Conservation (phyloP, 2,797 vertebrate genomes). For the Sebastes vulpes region DNA sequence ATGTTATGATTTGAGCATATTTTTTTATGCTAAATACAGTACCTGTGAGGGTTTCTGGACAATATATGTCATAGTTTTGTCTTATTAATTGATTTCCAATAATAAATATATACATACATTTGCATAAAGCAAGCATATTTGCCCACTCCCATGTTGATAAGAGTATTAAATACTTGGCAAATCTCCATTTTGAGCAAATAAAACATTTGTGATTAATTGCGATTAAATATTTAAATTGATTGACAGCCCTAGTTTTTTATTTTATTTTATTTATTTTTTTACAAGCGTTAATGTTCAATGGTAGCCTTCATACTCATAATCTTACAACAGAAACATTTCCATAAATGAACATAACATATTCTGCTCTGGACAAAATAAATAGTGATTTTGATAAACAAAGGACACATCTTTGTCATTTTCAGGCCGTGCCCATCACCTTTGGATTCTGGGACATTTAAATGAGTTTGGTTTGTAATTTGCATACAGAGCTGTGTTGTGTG, state of each 20-base stretch:
- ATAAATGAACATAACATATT: background rate
- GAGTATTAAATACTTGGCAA: no score
- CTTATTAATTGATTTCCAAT: no score
- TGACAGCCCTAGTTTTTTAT: background rate
- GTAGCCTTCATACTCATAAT: background rate
- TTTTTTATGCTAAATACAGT: no score
- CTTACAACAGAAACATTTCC: background rate
- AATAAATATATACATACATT: no score
- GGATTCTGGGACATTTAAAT: slow-evolving; percentile 1
- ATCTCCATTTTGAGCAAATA: no score
- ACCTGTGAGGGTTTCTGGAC: no score
- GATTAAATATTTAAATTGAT: no score
- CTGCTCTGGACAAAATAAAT: background rate
- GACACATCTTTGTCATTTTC: background rate
- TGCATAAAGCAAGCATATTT: no score
- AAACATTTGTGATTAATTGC: no score
- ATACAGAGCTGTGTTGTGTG: slow-evolving; percentile 14
- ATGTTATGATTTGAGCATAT: no score
- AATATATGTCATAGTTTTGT: no score
- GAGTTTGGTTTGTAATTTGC: slow-evolving; percentile 31
- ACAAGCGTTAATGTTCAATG: background rate
- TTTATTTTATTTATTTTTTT: background rate
- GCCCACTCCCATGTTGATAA: no score
- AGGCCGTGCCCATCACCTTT: background rate
- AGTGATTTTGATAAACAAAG: background rate